Conservation (phyloP, 2,797 vertebrate genomes). For the Mycteria americana region DNA sequence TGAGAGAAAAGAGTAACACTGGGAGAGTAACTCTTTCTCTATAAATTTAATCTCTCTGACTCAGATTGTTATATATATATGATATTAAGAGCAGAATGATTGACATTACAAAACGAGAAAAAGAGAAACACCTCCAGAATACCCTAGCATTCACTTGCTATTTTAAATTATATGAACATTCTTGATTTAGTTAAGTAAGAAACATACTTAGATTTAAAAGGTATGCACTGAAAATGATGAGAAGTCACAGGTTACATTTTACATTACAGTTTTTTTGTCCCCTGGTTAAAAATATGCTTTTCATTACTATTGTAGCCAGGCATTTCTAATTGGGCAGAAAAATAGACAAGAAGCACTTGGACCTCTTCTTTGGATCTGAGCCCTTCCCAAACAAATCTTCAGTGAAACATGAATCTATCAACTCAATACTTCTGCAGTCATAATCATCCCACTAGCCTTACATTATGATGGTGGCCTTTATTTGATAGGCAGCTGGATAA, state of each 20-base stretch:
- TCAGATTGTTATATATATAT: background rate
- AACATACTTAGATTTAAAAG: background rate
- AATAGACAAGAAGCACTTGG: background rate
- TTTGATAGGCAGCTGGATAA: background rate
- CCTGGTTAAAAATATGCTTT: background rate
- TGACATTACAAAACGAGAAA: background rate
- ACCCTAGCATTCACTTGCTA: background rate
- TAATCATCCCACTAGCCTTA: background rate
- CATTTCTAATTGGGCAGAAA: background rate
- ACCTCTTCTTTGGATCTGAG: background rate
- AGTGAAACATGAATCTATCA: background rate
- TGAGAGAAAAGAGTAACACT: background rate
- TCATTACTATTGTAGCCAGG: background rate
- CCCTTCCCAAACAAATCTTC: background rate
- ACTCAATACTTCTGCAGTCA: background rate
- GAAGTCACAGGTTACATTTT: background rate
- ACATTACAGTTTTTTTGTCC: background rate
- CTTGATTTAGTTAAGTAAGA: background rate
- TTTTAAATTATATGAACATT: background rate
- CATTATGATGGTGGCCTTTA: background rate
- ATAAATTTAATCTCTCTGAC: conserved; percentile 18
- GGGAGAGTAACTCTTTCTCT: background rate
- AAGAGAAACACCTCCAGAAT: background rate
- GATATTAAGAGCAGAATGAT: background rate
- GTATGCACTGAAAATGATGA: background rate